phyloP scores from a whole-genome alignment of 2,888 invertebrate genomes.

The Drosophila gaucha region DNA sequence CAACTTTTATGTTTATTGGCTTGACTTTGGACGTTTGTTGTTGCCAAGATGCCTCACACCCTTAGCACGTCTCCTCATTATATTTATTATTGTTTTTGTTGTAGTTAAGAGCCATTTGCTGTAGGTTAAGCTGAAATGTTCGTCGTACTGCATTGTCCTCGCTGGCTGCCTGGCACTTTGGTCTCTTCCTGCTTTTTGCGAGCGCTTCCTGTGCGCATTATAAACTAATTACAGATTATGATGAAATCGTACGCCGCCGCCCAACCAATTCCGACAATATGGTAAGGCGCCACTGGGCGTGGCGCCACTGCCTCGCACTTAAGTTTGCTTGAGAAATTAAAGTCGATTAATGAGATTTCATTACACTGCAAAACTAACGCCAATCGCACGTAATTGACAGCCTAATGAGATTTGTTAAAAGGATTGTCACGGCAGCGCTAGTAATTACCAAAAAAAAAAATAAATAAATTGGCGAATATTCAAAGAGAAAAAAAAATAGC shows the following conservation, averaged over 20 bases:
- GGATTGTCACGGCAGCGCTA: slow-evolving; percentile 66
- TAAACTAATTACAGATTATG: slow-evolving; percentile 79
- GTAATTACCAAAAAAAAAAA: slow-evolving; percentile 56
- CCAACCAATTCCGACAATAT: slow-evolving; percentile 58
- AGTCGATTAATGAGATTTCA: slow-evolving; percentile 78
- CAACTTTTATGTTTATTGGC: slow-evolving; percentile 75
- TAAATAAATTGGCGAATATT: neutral
- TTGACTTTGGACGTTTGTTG: slow-evolving; percentile 47
- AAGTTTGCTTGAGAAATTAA: slow-evolving; percentile 64
- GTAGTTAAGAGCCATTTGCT: slow-evolving; percentile 33
- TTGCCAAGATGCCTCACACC: slow-evolving; percentile 10
- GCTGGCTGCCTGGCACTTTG: slow-evolving; percentile 30
- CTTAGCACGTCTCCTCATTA: slow-evolving; percentile 6
- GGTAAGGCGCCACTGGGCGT: slow-evolving; percentile 33
- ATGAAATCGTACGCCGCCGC: slow-evolving; percentile 50
- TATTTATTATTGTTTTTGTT: slow-evolving; percentile 7
- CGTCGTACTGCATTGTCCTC: slow-evolving; percentile 31
- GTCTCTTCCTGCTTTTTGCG: slow-evolving; percentile 39
- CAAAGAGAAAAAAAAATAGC: slow-evolving; percentile 4
- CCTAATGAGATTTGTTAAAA: slow-evolving; percentile 78
- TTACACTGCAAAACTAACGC: slow-evolving; percentile 50
- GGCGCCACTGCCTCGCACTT: slow-evolving; percentile 43
- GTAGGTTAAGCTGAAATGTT: slow-evolving; percentile 60
- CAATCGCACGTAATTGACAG: slow-evolving; percentile 72
- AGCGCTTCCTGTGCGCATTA: slow-evolving; percentile 65